phyloP scores from a whole-genome alignment of 2,797 vertebrate genomes.

The Acridotheres tristis region DNA sequence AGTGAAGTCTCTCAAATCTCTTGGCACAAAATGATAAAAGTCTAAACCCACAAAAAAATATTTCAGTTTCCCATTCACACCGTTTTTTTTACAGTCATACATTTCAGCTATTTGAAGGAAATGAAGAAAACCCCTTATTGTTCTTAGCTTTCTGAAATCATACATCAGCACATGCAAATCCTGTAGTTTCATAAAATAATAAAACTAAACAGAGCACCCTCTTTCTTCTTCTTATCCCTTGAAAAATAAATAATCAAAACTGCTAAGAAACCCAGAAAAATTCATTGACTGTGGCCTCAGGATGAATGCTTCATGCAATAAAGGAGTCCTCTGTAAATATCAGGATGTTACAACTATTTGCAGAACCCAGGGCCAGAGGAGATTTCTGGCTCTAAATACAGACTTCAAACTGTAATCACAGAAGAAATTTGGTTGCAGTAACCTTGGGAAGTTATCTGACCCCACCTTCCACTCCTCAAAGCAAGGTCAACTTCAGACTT shows the following conservation, averaged over 20 bases:
- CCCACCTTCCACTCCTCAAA: background rate
- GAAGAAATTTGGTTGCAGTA: background rate
- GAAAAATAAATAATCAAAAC: background rate
- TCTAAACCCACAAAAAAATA: background rate
- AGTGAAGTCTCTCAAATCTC: background rate
- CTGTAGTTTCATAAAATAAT: background rate
- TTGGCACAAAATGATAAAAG: rapidly evolving
- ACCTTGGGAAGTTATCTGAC: background rate
- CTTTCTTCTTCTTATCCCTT: background rate
- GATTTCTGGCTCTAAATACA: background rate
- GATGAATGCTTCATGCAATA: background rate
- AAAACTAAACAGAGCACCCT: background rate
- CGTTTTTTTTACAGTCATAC: background rate
- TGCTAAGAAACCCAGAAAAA: background rate
- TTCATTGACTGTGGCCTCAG: background rate
- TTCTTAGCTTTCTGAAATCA: background rate
- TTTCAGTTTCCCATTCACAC: background rate
- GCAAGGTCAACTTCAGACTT: background rate
- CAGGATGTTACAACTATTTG: background rate
- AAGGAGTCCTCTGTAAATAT: background rate
- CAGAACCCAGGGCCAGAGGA: background rate
- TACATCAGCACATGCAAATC: background rate
- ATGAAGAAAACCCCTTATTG: background rate
- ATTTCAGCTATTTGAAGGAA: background rate
- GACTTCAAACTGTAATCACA: background rate